phyloP scores from a whole-genome alignment of 2,113 vertebrate genomes.

The Atlantisia rogersi region DNA sequence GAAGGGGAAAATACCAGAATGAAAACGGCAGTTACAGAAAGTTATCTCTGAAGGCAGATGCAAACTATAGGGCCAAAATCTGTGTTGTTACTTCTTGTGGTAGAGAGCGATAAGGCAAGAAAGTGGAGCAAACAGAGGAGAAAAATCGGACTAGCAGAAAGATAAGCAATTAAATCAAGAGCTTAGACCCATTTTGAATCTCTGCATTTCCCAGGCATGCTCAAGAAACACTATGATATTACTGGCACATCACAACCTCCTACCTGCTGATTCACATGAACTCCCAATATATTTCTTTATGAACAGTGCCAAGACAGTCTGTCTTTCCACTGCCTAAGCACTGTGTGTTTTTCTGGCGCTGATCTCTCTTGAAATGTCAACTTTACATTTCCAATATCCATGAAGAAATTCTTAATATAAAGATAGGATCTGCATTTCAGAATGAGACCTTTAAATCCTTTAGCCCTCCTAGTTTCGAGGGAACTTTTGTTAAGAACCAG shows the following conservation, averaged over 20 bases:
- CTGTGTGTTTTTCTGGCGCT: neutral
- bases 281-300: conserved; percentile 31
- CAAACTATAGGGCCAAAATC: conserved; percentile 45
- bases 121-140: conserved; percentile 22
- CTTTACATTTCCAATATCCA: conserved; percentile 57
- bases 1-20: conserved; percentile 39
- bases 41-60: conserved; percentile 61
- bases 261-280: conserved; percentile 31
- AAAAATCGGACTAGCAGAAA: neutral
- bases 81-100: conserved; percentile 40
- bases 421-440: conserved; percentile 50
- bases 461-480: conserved; percentile 1
- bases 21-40: conserved; percentile 41
- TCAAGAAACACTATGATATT: neutral
- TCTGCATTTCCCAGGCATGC: neutral
- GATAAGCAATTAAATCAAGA: conserved; percentile 46
- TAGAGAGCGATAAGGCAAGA: conserved; percentile 33
- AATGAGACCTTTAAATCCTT: conserved; percentile 54
- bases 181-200: conserved; percentile 11
- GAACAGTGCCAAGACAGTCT: conserved; percentile 28
- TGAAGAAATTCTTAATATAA: conserved; percentile 61
- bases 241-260: neutral
- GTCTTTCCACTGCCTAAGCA: neutral
- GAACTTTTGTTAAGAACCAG: conserved; percentile 10
- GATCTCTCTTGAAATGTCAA: conserved; percentile 53